Base-by-base conservation (phyloP, 2,113 vertebrate genomes). In the Synchiropus splendidus region DNA sequence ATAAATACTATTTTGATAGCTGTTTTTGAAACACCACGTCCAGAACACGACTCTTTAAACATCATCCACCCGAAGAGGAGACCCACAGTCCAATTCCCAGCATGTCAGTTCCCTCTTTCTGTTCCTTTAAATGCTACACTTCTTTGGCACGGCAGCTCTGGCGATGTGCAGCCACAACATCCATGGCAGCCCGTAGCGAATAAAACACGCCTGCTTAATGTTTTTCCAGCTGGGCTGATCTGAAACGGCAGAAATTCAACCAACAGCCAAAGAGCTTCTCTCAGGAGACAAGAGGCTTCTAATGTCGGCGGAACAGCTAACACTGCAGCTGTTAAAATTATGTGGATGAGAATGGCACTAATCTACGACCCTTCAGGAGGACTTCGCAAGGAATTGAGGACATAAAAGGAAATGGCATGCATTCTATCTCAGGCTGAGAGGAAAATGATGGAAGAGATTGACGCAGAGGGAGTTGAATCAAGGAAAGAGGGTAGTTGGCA, bases 271-370 rank as follows among this genome's bases (percentile, higher is more conserved):
- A 72, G 73, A 64, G 59, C 21, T 27, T 62, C 73, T 77, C 65
- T 81, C 61, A 46, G 55, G 71, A 70, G 61, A 79, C 63, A 56
- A 75, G 58, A 65, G 65, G 67, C 74, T 73, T 77, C 71, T 77
- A 72, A 83, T 81, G 79, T 73, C 64, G 59, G 61, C 71, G 59
- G 67, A 66, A 53, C 50, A 41, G 45, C 70, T 74, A 58, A 61
- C 21, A 15, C 79, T 66, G 75, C 83, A 86, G 83, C 81, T 85
- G 83, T 75, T 78, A 50, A 73, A 80, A 81, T 80, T 64, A 78
- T 81, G 64, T 66, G 74, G 73, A 76, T 58, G 70, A 78, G 70
- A 81, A 77, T 75, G 67, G 74, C 16, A 36, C 70, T 80, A 80
- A 82, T 82, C 71, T 74, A 67, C 66, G 63, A 58, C 71, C 69